Base-by-base conservation (phyloP, 2,113 vertebrate genomes). In the Etheostoma cragini region DNA sequence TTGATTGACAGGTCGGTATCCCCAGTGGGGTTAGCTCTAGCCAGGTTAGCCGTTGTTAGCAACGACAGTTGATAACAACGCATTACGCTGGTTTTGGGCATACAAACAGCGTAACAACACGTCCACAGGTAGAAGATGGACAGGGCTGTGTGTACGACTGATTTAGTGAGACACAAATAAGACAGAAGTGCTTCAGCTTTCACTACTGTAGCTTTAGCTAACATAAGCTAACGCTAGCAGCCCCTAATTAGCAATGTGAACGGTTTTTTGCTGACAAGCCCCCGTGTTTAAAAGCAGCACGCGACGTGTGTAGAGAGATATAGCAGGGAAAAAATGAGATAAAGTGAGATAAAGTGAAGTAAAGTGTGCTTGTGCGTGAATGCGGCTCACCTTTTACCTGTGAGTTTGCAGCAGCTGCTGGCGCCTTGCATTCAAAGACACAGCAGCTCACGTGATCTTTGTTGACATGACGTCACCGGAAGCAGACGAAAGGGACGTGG, bases 371-470 rank as follows among this genome's bases (percentile, higher is more conserved):
- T 17, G 17, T 17, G 6, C 2, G 4, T 1, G 17, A 49, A 52
- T 0, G 1, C 1, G 5, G 5, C 63, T 87, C 38, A 84, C 86
- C 62, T 83, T 65, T 70, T 0, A 21, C 13, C 15, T 15, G 17
- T 12, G 5, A 2, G 7, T 3, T 1, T 3, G 1, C 13, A 15
- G 58, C 8, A 21, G 46, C 6, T 3, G 21, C 50, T 70, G 63
- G 69, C 90, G 91, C 84, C 45, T 61, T 71, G 58, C 52, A 2
- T 86, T 91, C 54, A 88, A 91, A 92, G 12, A 21, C 1, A 46
- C 3, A 0, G 8, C 6, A 1, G 38, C 10, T 42, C 57, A 78
- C 72, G 38, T 42, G 38, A 87, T 92, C 85, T 87, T 24, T 75
- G 68, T 87, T 84, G 61, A 88, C 78, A 16, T 33, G 67, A 91